Evolutionary conservation across 1,140 invertebrate species (phyloP).

Genomic region (Colletes gigas): DNA sequence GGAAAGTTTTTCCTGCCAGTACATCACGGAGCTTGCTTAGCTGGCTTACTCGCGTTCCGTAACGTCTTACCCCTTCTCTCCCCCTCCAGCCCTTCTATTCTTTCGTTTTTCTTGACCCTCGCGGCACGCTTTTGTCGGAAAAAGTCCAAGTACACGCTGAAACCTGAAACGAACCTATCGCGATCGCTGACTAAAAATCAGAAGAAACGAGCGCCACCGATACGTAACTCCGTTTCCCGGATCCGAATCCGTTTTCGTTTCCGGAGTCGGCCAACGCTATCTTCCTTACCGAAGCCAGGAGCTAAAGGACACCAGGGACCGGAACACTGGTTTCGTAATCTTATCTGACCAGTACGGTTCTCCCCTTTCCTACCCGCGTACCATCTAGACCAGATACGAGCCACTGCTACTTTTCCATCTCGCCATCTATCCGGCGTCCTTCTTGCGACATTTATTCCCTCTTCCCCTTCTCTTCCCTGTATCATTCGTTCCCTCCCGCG

Average conservation of each 20-base stretch:
- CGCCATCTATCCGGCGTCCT: slow-evolving; percentile 34
- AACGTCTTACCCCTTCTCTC: slow-evolving; percentile 35
- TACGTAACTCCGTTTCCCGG: slow-evolving; percentile 65
- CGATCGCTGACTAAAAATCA: slow-evolving; percentile 73
- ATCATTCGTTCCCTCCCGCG: background rate
- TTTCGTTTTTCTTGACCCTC: slow-evolving; percentile 10
- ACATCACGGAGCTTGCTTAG: slow-evolving; percentile 71
- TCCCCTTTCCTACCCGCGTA: slow-evolving; percentile 47
- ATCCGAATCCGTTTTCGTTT: slow-evolving; percentile 69
- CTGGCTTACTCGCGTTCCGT: slow-evolving; percentile 59
- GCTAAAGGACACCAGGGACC: slow-evolving; percentile 75
- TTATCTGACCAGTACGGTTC: slow-evolving; percentile 66
- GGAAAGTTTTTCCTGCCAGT: slow-evolving; percentile 78
- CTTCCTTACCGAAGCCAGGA: slow-evolving; percentile 61
- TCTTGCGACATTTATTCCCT: slow-evolving; percentile 36
- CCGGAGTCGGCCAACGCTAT: slow-evolving; percentile 62
- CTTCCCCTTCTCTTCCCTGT: background rate
- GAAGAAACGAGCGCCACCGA: slow-evolving; percentile 67
- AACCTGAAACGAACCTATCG: slow-evolving; percentile 48
- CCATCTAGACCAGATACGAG: slow-evolving; percentile 52
- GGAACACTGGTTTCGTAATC: slow-evolving; percentile 72
- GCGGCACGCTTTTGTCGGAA: too few species aligned
- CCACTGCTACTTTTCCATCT: slow-evolving; percentile 23
- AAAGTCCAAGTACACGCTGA: slow-evolving; percentile 6
- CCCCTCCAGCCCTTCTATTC: slow-evolving; percentile 14